Evolutionary conservation across 1,140 invertebrate genomes (phyloP).

Genomic region (Coelopa frigida): DNA sequence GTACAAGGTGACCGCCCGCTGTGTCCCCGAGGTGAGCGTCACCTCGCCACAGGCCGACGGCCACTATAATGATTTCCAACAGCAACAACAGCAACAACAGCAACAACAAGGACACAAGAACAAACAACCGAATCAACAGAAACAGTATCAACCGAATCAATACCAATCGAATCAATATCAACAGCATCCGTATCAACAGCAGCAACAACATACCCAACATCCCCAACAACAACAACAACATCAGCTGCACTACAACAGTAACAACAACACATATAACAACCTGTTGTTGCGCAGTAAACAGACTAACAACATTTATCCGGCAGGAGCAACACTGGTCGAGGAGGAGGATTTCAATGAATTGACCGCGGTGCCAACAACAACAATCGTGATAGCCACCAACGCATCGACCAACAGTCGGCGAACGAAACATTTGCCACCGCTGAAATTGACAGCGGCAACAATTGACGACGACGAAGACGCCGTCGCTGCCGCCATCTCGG

Average conservation of each 20-base stretch:
- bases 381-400: constrained; percentile 23
- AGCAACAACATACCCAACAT: constrained; percentile 11
- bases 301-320: constrained; percentile 43
- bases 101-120: constrained; percentile 7
- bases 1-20: constrained; percentile 43
- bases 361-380: constrained; percentile 15
- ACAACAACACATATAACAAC: constrained; percentile 21
- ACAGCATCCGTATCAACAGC: constrained; percentile 14
- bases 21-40: constrained; percentile 42
- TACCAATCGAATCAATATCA: constrained; percentile 2
- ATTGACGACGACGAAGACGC: constrained; percentile 5
- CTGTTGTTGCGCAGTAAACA: constrained; percentile 34
- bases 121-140: constrained; percentile 8
- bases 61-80: constrained; percentile 11
- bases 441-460: constrained; percentile 18
- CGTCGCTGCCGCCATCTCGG: constrained; percentile 3
- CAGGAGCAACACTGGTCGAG: constrained; percentile 41
- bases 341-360: constrained; percentile 40
- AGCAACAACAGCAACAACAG: constrained; percentile 16
- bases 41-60: constrained; percentile 38
- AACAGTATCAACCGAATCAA: constrained; percentile 27
- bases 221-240: constrained; percentile 18
- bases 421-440: constrained; percentile 9
- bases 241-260: constrained; percentile 13
- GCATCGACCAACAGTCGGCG: constrained; percentile 6